Base-by-base conservation (phyloP, 2,888 invertebrate genomes). In the Orchesella flavescens region DNA sequence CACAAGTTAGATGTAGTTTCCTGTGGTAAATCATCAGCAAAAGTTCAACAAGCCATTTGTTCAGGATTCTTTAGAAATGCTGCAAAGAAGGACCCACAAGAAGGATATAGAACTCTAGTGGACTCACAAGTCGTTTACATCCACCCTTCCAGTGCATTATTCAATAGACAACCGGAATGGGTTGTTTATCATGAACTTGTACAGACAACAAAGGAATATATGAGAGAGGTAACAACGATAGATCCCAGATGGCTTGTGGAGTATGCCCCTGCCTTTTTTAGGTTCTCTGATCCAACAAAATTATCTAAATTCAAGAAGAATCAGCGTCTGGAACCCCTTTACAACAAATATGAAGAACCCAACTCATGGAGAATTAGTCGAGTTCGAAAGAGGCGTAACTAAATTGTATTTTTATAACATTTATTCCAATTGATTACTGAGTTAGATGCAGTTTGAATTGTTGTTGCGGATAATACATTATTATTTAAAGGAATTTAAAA, bases 281-380 rank as follows among this genome's bases (percentile, higher is more conserved):
- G 97, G 90, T 97, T 99, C 91, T 97, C 97, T 7, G 99, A 99
- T 91, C 98, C 98, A 1, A 99, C 99, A 0, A 99, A 98, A 90
- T 92, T 99, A 49, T 98, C 98, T 90, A 98, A 98, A 90, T 98
- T 98, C 91, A 99, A 99, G 93, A 98, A 98, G 91, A 98, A 98
- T 91, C 98, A 99, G 92, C 93, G 98, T 85, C 92, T 99, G 86
- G 99, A 99, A 89, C 99, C 99, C 0, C 92, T 99, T 2, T 97
- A 97, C 91, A 99, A 99, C 91, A 99, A 99, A 91, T 99, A 98
- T 89, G 99, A 99, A 90, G 99, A 99, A 90, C 97, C 98, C 0
- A 99, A 99, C 90, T 96, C 98, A 0, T 99, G 99, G 99, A 93
- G 99, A 90, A 99, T 99, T 91, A 99, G 99, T 0, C 92, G 97